A percentile compares a stretch with the other conserved stretches of the same genome.
Evolutionary conservation across 2,888 invertebrate genomes (phyloP).

Genomic region (Auanema freiburgensis): DNA sequence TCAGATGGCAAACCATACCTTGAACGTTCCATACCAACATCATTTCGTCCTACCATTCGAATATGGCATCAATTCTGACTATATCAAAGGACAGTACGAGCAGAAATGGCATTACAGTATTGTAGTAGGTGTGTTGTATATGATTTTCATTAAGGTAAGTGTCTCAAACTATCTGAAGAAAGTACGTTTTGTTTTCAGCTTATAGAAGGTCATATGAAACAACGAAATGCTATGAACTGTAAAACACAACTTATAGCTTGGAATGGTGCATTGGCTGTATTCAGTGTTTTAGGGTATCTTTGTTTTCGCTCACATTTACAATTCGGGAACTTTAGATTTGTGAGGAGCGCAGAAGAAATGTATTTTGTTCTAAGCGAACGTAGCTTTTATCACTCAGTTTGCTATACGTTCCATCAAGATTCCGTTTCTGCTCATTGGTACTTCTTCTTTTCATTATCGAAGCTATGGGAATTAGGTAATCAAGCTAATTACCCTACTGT

Average conservation of each 20-base stretch:
- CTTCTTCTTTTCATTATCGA: constrained; percentile 16
- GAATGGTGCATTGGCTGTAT: constrained; percentile 9
- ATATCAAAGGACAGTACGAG: constrained; percentile 6
- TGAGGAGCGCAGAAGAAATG: constrained; percentile 17
- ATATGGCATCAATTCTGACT: constrained; percentile 2
- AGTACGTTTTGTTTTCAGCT: neutral
- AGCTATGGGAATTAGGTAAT: constrained; percentile 15
- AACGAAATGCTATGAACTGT: constrained; percentile 9
- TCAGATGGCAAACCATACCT: too few relatives aligned
- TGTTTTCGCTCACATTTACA: constrained; percentile 18
- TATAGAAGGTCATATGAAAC: constrained; percentile 8
- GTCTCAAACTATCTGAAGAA: too few relatives aligned
- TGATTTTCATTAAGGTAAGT: neutral
- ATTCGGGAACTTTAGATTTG: neutral
- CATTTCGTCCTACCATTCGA: constrained; percentile 11
- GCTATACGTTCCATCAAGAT: constrained; percentile 8
- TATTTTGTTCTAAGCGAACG: neutral
- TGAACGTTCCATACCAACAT: constrained; percentile 5
- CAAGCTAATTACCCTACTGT: neutral
- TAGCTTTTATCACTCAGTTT: constrained; percentile 16
- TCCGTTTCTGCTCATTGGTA: constrained; percentile 16
- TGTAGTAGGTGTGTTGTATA: constrained; percentile 8
- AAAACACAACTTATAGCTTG: constrained; percentile 6
- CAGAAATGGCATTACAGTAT: constrained; percentile 17
- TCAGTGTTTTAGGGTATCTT: constrained; percentile 13